These are phyloP conservation scores for Andrena minutula DNA, from an alignment of 2,888 invertebrate genomes.

Conservation along the genomic window DNA sequence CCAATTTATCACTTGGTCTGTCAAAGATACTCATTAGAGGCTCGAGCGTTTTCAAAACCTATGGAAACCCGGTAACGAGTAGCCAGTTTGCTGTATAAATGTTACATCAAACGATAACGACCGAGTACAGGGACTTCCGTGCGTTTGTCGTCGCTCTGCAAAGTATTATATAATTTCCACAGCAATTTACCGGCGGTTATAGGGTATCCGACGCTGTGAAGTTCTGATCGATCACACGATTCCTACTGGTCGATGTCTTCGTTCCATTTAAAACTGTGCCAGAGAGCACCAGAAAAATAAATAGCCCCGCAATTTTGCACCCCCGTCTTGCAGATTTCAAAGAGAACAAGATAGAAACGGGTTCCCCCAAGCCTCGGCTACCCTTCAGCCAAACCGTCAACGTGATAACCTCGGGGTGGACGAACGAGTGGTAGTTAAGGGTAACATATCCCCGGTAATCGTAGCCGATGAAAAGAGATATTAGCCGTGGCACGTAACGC, in stretches of 20 bases:
- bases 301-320: background rate
- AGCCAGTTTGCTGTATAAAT: background rate
- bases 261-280: background rate
- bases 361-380: background rate
- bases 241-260: background rate
- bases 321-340: background rate
- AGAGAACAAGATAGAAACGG: background rate
- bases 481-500: slow-evolving; percentile 68
- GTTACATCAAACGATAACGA: background rate
- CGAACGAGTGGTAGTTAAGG: slow-evolving; percentile 68
- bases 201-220: background rate
- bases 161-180: background rate
- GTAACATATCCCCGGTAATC: slow-evolving; percentile 77
- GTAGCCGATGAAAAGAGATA: slow-evolving; percentile 69
- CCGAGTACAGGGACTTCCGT: background rate
- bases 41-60: slow-evolving; percentile 2
- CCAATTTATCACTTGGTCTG: background rate
- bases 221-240: background rate
- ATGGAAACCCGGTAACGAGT: background rate
- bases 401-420: slow-evolving; percentile 45
- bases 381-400: slow-evolving; percentile 9
- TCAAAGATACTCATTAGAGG: slow-evolving; percentile 20
- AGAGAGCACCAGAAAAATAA: background rate
- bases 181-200: slow-evolving; percentile 48
- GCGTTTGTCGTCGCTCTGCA: background rate